Percentiles rank a stretch among this genome's conserved stretches.
phyloP scores from a whole-genome alignment of 2,113 vertebrate species.

The Petaurus breviceps region DNA sequence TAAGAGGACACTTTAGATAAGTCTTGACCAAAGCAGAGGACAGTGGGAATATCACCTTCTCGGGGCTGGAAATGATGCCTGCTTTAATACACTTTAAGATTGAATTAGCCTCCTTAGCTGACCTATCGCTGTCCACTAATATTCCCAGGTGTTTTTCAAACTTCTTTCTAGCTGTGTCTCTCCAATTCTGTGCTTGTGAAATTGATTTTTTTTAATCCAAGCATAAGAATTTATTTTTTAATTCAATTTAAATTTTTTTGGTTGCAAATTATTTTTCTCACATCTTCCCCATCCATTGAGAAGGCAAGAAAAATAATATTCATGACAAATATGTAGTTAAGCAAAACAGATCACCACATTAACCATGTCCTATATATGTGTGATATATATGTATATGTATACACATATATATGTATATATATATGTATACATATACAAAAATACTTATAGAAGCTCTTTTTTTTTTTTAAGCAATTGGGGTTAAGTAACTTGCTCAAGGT shows the following conservation, averaged over 20 bases:
- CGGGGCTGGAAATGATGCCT: neutral
- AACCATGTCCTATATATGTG: neutral
- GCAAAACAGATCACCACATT: neutral
- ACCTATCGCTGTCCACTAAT: neutral
- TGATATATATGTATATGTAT: neutral
- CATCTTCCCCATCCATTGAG: neutral
- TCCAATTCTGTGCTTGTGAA: neutral
- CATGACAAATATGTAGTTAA: neutral
- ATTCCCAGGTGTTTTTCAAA: neutral
- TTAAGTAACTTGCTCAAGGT: too few relatives aligned
- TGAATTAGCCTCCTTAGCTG: neutral
- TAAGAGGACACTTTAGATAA: neutral
- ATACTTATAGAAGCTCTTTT: too few relatives aligned
- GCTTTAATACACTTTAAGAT: neutral
- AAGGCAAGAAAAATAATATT: neutral
- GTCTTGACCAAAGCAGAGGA: neutral
- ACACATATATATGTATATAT: neutral
- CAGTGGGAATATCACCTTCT: neutral
- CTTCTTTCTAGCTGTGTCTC: neutral
- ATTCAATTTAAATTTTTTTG: neutral
- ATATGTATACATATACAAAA: neutral
- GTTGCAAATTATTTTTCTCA: neutral
- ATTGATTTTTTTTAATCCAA: neutral
- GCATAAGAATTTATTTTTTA: neutral
- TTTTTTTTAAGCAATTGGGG: too few relatives aligned